phyloP scores from a whole-genome alignment of 1,140 invertebrate species.

The Mya arenaria region DNA sequence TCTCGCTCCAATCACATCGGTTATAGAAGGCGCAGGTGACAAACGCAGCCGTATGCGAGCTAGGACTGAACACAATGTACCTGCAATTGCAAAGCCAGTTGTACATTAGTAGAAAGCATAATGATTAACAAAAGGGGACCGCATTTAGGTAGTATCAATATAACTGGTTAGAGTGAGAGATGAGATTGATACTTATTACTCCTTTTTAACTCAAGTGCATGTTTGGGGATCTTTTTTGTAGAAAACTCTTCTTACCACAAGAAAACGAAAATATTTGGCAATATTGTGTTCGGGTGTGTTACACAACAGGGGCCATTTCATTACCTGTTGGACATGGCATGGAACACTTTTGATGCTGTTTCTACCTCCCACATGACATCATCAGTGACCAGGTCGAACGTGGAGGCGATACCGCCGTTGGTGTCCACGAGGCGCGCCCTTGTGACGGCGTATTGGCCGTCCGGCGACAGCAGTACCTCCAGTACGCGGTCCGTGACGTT shows the following conservation, averaged over 20 bases:
- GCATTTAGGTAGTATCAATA: too few species aligned
- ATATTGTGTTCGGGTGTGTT: too few species aligned
- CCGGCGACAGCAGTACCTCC: constrained; percentile 61
- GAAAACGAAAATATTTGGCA: too few species aligned
- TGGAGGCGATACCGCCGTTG: neutral
- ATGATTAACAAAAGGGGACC: too few species aligned
- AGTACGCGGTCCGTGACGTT: constrained; percentile 56
- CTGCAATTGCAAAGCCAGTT: neutral
- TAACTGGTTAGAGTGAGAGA: too few species aligned
- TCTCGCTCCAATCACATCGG: constrained; percentile 66
- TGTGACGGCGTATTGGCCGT: constrained; percentile 66
- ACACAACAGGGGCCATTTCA: too few species aligned
- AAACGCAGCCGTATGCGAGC: constrained; percentile 56
- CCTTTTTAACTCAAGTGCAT: too few species aligned
- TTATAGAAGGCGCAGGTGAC: constrained; percentile 62
- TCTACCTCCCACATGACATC: constrained; percentile 69
- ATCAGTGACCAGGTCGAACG: constrained; percentile 60
- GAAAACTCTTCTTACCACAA: too few species aligned
- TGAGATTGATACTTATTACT: too few species aligned
- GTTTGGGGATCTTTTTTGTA: too few species aligned
- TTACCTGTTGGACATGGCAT: constrained; percentile 60
- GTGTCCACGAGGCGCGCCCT: constrained; percentile 32
- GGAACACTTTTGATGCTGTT: constrained; percentile 58
- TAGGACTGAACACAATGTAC: constrained; percentile 63
- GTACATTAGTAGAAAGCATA: too few species aligned